Evolutionary conservation across 2,113 vertebrate species (phyloP).

Genomic region (Daubentonia madagascariensis): DNA sequence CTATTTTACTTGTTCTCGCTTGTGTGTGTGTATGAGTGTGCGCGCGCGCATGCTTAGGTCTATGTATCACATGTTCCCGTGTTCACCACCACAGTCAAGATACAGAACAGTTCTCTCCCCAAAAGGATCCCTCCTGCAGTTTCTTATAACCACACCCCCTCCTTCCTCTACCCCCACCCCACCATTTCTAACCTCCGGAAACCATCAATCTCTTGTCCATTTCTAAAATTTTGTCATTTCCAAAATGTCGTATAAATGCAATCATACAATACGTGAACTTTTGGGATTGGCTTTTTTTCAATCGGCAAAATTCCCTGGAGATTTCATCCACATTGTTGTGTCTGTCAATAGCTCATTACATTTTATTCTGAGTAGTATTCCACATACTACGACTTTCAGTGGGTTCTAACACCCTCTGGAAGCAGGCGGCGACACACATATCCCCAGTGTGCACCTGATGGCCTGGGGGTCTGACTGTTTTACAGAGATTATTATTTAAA

Average conservation of each 20-base stretch:
- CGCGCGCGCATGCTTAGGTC: too few relatives aligned
- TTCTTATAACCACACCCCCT: neutral
- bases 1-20: neutral
- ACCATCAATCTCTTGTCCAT: neutral
- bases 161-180: neutral
- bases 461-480: neutral
- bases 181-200: neutral
- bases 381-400: too few relatives aligned
- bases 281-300: neutral
- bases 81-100: neutral
- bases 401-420: neutral
- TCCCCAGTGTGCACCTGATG: neutral
- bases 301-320: neutral
- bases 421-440: rapidly evolving
- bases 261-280: neutral
- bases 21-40: too few relatives aligned
- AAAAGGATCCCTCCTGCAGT: neutral
- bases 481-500: neutral
- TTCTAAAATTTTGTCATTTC: neutral
- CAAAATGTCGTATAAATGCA: neutral
- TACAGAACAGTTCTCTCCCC: neutral
- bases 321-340: too few relatives aligned
- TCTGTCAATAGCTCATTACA: neutral
- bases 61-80: neutral
- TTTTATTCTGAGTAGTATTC: neutral